Evolutionary conservation across 2,888 invertebrate species (phyloP).

Genomic region (Zeuzera pyrina): DNA sequence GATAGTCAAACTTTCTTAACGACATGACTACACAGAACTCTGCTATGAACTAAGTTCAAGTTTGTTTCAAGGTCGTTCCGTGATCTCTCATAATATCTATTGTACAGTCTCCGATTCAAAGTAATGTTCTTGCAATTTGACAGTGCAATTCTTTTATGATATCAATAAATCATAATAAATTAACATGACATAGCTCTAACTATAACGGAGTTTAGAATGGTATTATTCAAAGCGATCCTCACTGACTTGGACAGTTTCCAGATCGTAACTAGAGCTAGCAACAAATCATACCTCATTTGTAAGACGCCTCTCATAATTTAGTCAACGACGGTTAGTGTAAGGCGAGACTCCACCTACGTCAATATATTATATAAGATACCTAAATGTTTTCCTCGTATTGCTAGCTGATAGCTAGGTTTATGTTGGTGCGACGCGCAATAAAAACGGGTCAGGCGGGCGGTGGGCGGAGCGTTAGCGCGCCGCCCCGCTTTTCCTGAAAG

Average conservation of each 20-base stretch:
- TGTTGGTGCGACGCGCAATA: conserved; percentile 55
- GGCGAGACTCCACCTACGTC: conserved; percentile 54
- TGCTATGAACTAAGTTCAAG: conserved; percentile 55
- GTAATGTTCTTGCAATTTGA: not conserved
- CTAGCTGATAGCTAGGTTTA: conserved; percentile 51
- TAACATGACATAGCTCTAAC: no score
- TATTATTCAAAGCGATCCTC: conserved; percentile 22
- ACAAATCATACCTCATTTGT: conserved; percentile 49
- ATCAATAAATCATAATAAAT: not conserved
- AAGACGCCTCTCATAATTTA: conserved; percentile 45
- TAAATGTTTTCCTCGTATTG: conserved; percentile 63
- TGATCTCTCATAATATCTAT: conserved; percentile 38
- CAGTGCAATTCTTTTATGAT: not conserved
- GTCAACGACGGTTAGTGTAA: conserved; percentile 36
- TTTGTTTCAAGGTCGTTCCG: conserved; percentile 64
- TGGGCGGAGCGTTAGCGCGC: conserved; percentile 52
- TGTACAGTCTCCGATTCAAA: conserved; percentile 23
- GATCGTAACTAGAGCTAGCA: conserved; percentile 26
- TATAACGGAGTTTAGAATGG: no score
- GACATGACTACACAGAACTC: conserved; percentile 55
- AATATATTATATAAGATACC: conserved; percentile 51
- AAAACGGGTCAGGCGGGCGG: conserved; percentile 63
- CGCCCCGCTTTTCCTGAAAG: conserved; percentile 67
- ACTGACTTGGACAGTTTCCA: conserved; percentile 19
- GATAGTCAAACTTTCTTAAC: conserved; percentile 62